Percentiles rank a stretch among this genome's conserved stretches.
Conservation (phyloP, 2,888 invertebrate genomes). For the Hoplodrina ambigua region DNA sequence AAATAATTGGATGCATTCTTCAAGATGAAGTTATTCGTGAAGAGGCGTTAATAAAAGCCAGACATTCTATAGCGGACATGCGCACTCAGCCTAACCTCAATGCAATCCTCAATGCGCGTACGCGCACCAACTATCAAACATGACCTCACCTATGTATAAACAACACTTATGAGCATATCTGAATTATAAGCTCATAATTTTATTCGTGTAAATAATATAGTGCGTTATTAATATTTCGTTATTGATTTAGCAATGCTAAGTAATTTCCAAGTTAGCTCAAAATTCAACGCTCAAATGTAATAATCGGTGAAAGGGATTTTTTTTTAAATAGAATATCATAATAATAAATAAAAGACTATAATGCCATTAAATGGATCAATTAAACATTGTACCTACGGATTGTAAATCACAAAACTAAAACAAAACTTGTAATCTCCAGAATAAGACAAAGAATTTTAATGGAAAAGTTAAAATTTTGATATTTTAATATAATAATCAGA, state of each 20-base stretch:
- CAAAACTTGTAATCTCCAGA: conserved; percentile 13
- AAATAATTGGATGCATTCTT: conserved; percentile 93
- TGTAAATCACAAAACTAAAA: conserved; percentile 31
- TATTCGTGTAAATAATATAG: conserved; percentile 36
- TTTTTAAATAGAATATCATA: conserved; percentile 15
- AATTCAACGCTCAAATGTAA: conserved; percentile 59
- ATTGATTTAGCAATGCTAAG: conserved; percentile 11
- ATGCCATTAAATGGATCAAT: conserved; percentile 34
- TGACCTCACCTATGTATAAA: conserved; percentile 36
- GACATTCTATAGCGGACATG: conserved; percentile 87
- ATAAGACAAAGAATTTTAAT: conserved; percentile 14
- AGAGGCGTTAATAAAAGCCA: conserved; percentile 81
- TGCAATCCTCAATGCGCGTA: conserved; percentile 75
- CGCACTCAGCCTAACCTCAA: conserved; percentile 77
- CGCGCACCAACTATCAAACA: conserved; percentile 65
- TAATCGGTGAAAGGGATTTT: conserved; percentile 43
- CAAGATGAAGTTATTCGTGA: conserved; percentile 90
- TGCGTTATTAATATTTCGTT: conserved; percentile 33
- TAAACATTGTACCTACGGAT: conserved; percentile 10
- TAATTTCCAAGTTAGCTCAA: conserved; percentile 58
- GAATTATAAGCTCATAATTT: conserved; percentile 38
- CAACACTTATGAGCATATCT: conserved; percentile 11
- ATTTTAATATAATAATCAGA: conserved; percentile 2
- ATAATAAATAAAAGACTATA: conserved; percentile 39
- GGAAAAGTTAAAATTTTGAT: not conserved